Evolutionary conservation across 2,113 vertebrate genomes (phyloP), one percentile per base, ranked within the genome.

Genomic region (Cavia aperea): DNA sequence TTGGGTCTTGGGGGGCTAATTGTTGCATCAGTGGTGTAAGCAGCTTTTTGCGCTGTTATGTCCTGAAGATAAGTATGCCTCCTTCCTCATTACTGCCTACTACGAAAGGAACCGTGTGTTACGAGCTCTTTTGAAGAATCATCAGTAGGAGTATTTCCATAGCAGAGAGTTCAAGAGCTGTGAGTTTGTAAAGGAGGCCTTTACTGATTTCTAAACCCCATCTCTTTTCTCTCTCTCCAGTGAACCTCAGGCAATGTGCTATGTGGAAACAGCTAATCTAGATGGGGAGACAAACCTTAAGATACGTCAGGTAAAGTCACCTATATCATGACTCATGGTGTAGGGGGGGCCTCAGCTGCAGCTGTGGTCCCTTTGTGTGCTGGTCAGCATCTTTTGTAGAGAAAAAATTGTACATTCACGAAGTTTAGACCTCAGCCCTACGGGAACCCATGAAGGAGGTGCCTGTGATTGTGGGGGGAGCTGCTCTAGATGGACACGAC

Each of bases 211-310:
- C 51, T 93, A 43, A 95, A 90, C 18, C 26, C 29, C 29, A 16
- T n/a, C 13, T 36, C 31, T 60, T 51, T 81, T 58, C 39, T n/a
- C 68, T 91, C 65, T 96, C 90, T 73, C 95, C 97, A 99, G 99
- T 96, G 99, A 99, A 95, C 99, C 99, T n/a, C 99, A 99, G 97
- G 99, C 99, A 83, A 99, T 99, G 99, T 99, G 99, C 94, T 99
- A 99, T 93, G 98, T 98, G 24, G 99, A 99, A 98, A 99, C 99
- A 73, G 98, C 99, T 79, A 99, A 99, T 97, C 98, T 99, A 0
- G 99, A 99, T n/a, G 99, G 99, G 87, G 99, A 99, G 97, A 99
- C 99, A 0, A 99, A 99, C 97, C 98, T 99, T 94, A 99, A 99
- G 98, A 99, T 99, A 97, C 97, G 99, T 95, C 99, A 99, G 98